Evolutionary conservation across 2,888 invertebrate genomes (phyloP), one percentile per base, ranked within the genome.

Genomic region (Lydus trimaculatus): DNA sequence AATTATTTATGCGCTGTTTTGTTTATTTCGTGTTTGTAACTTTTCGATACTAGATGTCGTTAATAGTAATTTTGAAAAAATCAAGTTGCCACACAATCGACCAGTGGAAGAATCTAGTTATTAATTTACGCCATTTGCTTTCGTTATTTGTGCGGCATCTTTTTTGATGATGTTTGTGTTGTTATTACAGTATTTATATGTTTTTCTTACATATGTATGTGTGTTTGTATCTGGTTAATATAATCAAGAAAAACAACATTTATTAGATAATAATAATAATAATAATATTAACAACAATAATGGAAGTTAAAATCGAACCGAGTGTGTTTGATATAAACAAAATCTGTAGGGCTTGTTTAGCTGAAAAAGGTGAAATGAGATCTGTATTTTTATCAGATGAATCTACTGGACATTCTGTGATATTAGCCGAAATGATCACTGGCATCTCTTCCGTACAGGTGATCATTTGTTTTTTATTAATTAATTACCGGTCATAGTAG

Each of bases 341-440:
- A 81, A 84, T 87, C 66, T 87, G 87, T 77, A 81, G 87, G 58
- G 82, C 86, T 56, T 87, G 87, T 75, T 79, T 87, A 63, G 82
- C 83, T 28, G 84, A 84, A 76, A 85, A 85, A 71, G 84, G 83
- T 15, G 85, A 86, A 74, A 86, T 87, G 86, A 81, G 84, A 71
- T 84, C 85, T 5, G 82, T 87, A 31, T 87, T 85, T 77, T 81
- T 86, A 64, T 79, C 82, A 61, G 84, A 85, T 67, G 84, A 84
- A 75, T 76, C 83, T 69, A 80, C 83, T 73, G 85, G 85, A 64
- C 83, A 84, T 73, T 69, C 82, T 65, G 75, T 84, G 75, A 81
- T 82, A 71, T 79, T 87, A 63, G 86, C 86, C 58, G 85, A 86
- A 79, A 86, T 87, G 86, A 78, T 87, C 58, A 84, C 84, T 81